Conservation (phyloP, 2,113 vertebrate genomes). For the Leucosticte australis region DNA sequence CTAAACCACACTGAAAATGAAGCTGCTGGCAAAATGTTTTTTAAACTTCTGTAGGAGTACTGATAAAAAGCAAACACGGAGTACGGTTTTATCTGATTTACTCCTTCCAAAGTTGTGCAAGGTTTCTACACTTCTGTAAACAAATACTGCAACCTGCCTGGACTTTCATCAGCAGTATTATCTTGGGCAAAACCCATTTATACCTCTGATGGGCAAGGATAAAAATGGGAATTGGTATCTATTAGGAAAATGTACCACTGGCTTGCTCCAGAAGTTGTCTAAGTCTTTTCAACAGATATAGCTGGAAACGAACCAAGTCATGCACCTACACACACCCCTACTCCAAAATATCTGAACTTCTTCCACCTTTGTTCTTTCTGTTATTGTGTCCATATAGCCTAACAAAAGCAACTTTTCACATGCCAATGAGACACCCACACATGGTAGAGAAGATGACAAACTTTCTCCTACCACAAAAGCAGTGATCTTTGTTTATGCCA, state of each 20-base stretch:
- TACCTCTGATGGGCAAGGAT: not conserved
- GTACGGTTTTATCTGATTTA: constrained; percentile 32
- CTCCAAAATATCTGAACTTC: not conserved
- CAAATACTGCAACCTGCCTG: not conserved
- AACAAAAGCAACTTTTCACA: not conserved
- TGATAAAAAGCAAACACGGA: constrained; percentile 9
- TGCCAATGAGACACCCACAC: not conserved
- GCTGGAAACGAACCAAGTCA: not conserved
- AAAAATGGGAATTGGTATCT: not conserved
- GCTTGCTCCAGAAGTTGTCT: not conserved
- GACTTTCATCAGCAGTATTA: not conserved
- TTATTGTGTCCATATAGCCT: not conserved
- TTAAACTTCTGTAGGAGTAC: constrained; percentile 44
- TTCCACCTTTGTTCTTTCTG: not conserved
- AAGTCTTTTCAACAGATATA: not conserved
- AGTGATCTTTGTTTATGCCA: not conserved
- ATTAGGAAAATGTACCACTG: not conserved
- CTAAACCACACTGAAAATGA: constrained; percentile 32
- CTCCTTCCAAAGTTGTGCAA: constrained; percentile 5
- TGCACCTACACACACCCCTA: not conserved
- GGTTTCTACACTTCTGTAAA: not conserved
- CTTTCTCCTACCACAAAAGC: not conserved
- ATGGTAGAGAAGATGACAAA: not conserved
- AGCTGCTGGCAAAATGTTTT: not conserved
- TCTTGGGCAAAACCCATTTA: not conserved